These are phyloP conservation scores for Vanacampus margaritifer DNA, from an alignment of 2,113 vertebrate genomes.

Conservation along the genomic window DNA sequence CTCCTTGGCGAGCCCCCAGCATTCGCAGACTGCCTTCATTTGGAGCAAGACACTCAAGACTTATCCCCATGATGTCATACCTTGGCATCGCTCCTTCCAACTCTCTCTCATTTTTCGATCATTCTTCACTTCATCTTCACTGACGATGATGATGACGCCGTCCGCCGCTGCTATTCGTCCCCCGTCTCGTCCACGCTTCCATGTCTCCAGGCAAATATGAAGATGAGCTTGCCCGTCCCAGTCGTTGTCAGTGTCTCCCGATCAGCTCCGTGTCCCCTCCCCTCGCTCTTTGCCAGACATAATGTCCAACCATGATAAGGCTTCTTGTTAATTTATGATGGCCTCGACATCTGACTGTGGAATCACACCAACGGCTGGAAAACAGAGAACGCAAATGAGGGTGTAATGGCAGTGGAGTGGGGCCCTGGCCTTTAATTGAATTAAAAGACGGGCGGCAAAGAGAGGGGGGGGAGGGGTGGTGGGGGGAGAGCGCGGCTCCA, in stretches of 20 bases:
- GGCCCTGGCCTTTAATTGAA: constrained; percentile 93
- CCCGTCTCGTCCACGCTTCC: constrained; percentile 51
- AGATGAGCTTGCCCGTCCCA: constrained; percentile 61
- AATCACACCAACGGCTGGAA: constrained; percentile 79
- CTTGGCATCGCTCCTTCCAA: constrained; percentile 49
- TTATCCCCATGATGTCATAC: constrained; percentile 70
- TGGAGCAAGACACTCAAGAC: constrained; percentile 62
- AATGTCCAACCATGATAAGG: constrained; percentile 60
- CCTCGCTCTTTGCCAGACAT: constrained; percentile 63
- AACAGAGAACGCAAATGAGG: constrained; percentile 83
- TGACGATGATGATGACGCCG: constrained; percentile 64
- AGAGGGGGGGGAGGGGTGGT: constrained; percentile 36
- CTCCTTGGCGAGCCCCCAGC: constrained; percentile 61
- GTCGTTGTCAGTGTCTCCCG: constrained; percentile 46
- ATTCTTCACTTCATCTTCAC: constrained; percentile 65
- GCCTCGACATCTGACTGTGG: constrained; percentile 74
- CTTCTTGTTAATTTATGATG: constrained; percentile 71
- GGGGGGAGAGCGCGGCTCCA: not conserved
- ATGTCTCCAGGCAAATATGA: constrained; percentile 79
- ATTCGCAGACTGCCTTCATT: constrained; percentile 57
- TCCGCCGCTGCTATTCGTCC: constrained; percentile 67
- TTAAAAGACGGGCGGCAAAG: constrained; percentile 80
- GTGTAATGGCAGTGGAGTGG: constrained; percentile 85
- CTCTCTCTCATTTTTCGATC: constrained; percentile 39
- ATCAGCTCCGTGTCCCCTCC: constrained; percentile 21